These are phyloP conservation scores for Cydia amplana DNA, from an alignment of 1,140 invertebrate species.

Conservation along the genomic window DNA sequence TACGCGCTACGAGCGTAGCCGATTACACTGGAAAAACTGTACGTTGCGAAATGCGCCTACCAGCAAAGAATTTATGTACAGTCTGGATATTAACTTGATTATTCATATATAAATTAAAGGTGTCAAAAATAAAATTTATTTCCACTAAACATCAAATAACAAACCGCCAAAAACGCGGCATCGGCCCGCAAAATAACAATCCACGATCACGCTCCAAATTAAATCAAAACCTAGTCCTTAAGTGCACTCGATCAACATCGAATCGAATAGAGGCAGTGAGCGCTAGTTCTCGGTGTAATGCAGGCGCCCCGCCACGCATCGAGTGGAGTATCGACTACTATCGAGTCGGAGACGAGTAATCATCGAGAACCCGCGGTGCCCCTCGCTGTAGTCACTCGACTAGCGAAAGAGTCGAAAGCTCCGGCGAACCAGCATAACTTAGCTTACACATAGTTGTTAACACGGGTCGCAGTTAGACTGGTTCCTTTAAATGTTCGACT, in stretches of 20 bases:
- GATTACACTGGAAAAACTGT: no score
- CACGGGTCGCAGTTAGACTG: background rate
- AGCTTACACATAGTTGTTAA: background rate
- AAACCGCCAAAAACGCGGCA: background rate
- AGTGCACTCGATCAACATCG: constrained; percentile 49
- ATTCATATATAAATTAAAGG: no score
- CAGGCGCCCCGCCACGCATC: constrained; percentile 64
- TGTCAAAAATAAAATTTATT: background rate
- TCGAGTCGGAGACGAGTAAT: constrained; percentile 64
- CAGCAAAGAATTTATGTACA: no score
- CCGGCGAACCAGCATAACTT: background rate
- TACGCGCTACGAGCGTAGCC: no score
- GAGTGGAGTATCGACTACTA: constrained; percentile 65
- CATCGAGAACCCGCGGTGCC: constrained; percentile 63
- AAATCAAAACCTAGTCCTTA: constrained; percentile 30
- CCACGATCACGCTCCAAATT: constrained; percentile 7
- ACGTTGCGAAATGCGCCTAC: no score
- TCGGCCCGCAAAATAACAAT: constrained; percentile 10
- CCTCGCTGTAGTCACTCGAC: background rate
- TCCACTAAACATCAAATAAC: background rate
- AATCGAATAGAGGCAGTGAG: constrained; percentile 45
- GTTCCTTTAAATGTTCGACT: background rate
- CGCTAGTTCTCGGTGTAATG: constrained; percentile 51
- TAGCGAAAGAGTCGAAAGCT: background rate
- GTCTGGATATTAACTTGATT: no score